A percentile compares a stretch with the other conserved stretches of the same genome.
Conservation (phyloP, 2,888 invertebrate species). For the Diplolepis rosae region DNA sequence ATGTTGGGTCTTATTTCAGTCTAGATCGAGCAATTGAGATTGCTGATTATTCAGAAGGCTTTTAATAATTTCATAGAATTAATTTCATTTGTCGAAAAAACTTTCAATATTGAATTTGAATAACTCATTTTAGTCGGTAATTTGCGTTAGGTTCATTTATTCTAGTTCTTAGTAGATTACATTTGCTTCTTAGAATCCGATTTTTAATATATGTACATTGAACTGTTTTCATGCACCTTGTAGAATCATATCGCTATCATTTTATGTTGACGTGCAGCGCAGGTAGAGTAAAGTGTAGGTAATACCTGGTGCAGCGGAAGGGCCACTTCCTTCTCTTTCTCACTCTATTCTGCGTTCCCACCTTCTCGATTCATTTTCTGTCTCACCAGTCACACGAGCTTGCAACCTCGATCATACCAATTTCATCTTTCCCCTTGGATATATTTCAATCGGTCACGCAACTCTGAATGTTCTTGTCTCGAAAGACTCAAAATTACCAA, state of each 20-base stretch:
- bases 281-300: no score
- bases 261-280: slow-evolving; percentile 21
- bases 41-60: background rate
- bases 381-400: slow-evolving; percentile 25
- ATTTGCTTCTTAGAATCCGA: background rate
- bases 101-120: background rate
- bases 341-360: slow-evolving; percentile 25
- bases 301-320: slow-evolving; percentile 49
- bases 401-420: slow-evolving; percentile 25
- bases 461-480: background rate
- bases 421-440: slow-evolving; percentile 33
- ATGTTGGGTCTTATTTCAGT: no score
- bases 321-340: slow-evolving; percentile 48
- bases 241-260: slow-evolving; percentile 6
- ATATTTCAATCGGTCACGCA: background rate
- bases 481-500: background rate
- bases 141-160: background rate
- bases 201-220: background rate
- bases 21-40: background rate
- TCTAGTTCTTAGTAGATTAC: background rate
- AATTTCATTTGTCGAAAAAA: background rate
- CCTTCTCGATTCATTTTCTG: slow-evolving; percentile 15
- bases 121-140: background rate
- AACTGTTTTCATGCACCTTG: slow-evolving; percentile 5
- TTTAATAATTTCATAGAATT: background rate